Evolutionary conservation across 2,113 vertebrate species (phyloP), one percentile per base, ranked within the genome.

Genomic region (Dasyornis broadbenti): DNA sequence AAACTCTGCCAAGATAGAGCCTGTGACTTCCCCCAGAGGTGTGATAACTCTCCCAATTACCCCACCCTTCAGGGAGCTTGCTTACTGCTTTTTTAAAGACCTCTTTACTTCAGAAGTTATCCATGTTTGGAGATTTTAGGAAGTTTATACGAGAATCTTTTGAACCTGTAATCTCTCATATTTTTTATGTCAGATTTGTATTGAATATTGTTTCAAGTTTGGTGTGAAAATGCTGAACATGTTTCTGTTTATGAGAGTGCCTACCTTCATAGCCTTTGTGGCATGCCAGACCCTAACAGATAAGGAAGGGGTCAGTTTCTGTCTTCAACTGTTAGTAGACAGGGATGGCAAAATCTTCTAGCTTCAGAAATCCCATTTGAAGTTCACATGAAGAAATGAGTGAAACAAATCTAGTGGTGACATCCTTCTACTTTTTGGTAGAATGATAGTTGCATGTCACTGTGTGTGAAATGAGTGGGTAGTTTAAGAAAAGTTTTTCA

Each of bases 21-120:
- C 86, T 92, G 72, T 81, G 94, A 93, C 95, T 94, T 96, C 92
- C 94, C 93, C 85, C 77, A 92, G 80, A 91, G 85, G 75, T 47
- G 24, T 63, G 83, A 92, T 94, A 95, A 95, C 78, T 52, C 78
- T 84, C 47, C 72, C 39, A 80, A n/a, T 87, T 50, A 72, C 72
- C 28, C 80, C 77, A 81, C 61, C 59, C 92, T 93, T 91, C 8
- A 4, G 79, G 71, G 73, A 96, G 31, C 59, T 82, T 49, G 7
- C 19, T 69, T 84, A 52, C 82, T 86, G 64, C 66, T 94, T 20
- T 84, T 96, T 91, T 90, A 26, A 71, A 89, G 84, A 37, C 73
- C 61, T 54, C 1, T 0, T 59, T 87, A 60, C 59, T 89, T 79
- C 21, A 47, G 65, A 73, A 92, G 54, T 72, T 10, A 26, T 39